Base-by-base conservation (phyloP, 2,888 invertebrate genomes). In the Eupeodes latifasciatus region DNA sequence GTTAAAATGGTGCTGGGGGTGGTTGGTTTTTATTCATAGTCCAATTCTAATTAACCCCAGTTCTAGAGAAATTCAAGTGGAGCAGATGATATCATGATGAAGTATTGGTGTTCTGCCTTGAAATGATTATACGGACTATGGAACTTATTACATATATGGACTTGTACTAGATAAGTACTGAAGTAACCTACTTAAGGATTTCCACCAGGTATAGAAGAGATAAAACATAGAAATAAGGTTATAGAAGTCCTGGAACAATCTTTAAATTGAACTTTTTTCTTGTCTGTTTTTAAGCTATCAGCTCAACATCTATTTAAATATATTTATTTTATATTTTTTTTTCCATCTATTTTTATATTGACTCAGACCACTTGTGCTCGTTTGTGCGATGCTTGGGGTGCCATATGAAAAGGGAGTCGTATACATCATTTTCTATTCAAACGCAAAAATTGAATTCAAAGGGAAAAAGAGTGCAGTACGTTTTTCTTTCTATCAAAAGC, bases 291-390 rank as follows among this genome's bases (percentile, higher is more conserved):
- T n/a, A 16, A 44, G 10, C 44, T 16, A 27, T 34, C 16, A 69
- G 51, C 47, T 1, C 47, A 47, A 64, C 64, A 14, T 49, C 47
- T 49, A 49, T 27, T 62, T 62, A 40, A 40, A 40, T 36, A 12
- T 53, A 53, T 12, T 16, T 34, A 34, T 5, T 53, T 61, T 57
- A 59, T 81, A 40, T 40, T 40, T 40, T 36, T 36, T 40, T 40
- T 40, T 40, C 9, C 5, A 47, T 61, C 51, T 66, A 59, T 69
- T 74, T 81, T 75, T 10, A 40, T 64, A 75, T 87, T 51, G 27
- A 67, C 64, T 81, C 84, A 80, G 62, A 81, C 83, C 86, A 83
- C 80, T 83, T 87, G 79, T 67, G 66, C 79, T 83, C 69, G 75
- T 76, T 87, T 83, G 47, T 57, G 47, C 40, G 40, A 67, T 44